These are phyloP conservation scores for Hypolimnas misippus DNA, from an alignment of 2,888 invertebrate genomes.

Conservation along the genomic window DNA sequence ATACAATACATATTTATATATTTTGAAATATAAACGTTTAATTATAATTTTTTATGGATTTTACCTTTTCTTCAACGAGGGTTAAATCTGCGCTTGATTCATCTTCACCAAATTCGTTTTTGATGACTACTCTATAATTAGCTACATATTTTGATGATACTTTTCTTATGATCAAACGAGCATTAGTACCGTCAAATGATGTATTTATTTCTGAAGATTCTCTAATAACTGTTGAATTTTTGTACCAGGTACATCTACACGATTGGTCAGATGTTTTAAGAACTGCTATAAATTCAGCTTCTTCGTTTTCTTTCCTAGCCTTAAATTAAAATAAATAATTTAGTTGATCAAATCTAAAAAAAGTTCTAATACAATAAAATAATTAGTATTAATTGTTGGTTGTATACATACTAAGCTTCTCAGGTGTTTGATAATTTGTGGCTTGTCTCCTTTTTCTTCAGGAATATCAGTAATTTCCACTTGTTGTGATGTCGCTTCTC, in stretches of 20 bases:
- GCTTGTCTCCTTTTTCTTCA: conserved; percentile 90
- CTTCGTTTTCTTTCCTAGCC: conserved; percentile 84
- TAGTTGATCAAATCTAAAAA: not conserved
- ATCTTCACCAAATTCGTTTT: conserved; percentile 96
- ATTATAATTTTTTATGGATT: not conserved
- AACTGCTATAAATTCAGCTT: conserved; percentile 90
- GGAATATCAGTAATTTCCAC: conserved; percentile 94
- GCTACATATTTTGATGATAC: conserved; percentile 91
- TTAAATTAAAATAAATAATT: conserved; percentile 43
- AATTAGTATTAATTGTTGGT: not conserved
- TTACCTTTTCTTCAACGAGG: conserved; percentile 86
- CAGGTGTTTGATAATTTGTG: conserved; percentile 90
- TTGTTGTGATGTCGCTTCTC: conserved; percentile 94
- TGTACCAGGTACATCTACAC: conserved; percentile 93
- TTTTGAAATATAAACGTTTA: too few species aligned
- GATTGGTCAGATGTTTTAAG: conserved; percentile 91
- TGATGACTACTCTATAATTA: conserved; percentile 92
- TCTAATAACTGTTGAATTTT: conserved; percentile 89
- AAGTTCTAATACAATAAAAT: too few species aligned
- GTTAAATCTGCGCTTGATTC: conserved; percentile 94
- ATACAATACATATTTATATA: not conserved
- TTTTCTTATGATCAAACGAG: conserved; percentile 90
- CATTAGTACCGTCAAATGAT: conserved; percentile 92
- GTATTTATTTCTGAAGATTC: conserved; percentile 91
- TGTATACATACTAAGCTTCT: conserved; percentile 87